Conservation (phyloP, 2,113 vertebrate species). For the Catharus fuscescens region DNA sequence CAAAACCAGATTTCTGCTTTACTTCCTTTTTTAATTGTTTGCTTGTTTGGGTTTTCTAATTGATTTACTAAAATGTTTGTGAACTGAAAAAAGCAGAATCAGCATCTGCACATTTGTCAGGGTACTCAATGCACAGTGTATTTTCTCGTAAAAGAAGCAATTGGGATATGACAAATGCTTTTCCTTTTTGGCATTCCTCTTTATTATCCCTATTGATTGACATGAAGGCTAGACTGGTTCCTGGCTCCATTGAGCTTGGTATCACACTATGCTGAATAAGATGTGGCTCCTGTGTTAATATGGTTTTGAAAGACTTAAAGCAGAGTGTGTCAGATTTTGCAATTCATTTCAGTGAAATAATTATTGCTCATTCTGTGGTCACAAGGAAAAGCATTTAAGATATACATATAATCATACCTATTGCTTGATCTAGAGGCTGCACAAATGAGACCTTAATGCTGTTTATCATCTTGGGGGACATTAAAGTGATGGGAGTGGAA, state of each 20-base stretch:
- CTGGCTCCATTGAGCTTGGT: background rate
- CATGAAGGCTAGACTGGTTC: background rate
- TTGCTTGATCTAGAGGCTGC: conserved; percentile 17
- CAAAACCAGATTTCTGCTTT: background rate
- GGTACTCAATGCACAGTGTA: background rate
- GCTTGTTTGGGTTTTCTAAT: background rate
- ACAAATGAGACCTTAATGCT: conserved; percentile 34
- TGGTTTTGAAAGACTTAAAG: conserved; percentile 28
- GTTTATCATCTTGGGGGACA: conserved; percentile 65
- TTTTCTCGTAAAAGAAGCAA: background rate
- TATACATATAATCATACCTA: background rate
- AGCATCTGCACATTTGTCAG: background rate
- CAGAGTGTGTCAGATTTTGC: background rate
- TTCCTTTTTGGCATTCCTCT: background rate
- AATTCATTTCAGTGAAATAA: background rate
- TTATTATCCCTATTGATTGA: background rate
- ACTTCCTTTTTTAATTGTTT: background rate
- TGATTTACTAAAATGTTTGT: background rate
- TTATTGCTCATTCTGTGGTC: background rate
- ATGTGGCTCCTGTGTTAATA: background rate
- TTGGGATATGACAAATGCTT: background rate
- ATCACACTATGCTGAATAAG: background rate
- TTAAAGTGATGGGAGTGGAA: conserved; percentile 60
- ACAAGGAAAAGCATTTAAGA: conserved; percentile 24
- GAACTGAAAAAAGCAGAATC: background rate